Conservation (phyloP, 2,113 vertebrate species). For the Bubo scandiacus region DNA sequence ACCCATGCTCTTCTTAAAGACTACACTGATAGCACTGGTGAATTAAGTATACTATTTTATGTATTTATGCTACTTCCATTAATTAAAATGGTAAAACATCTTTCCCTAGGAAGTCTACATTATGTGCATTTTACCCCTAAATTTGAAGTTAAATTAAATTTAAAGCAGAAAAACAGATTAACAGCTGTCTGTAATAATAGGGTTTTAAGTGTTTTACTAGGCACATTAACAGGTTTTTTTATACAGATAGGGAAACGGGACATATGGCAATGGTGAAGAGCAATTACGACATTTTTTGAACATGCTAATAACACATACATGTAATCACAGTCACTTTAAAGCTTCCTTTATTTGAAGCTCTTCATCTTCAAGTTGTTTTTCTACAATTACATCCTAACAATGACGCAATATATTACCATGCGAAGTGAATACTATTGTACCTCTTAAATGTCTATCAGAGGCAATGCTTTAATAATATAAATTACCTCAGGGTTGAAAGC, state of each 20-base stretch:
- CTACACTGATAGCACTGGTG: not conserved
- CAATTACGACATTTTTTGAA: constrained; percentile 36
- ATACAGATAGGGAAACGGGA: constrained; percentile 7
- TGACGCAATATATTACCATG: constrained; percentile 23
- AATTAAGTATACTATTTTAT: not conserved
- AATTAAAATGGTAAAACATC: not conserved
- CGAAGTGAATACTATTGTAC: constrained; percentile 27
- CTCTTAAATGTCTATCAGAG: constrained; percentile 42
- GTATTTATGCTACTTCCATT: not conserved
- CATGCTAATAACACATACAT: not conserved
- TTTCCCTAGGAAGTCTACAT: not conserved
- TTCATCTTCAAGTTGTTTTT: constrained; percentile 42
- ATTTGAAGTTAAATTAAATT: constrained; percentile 21
- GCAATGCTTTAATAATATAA: constrained; percentile 54
- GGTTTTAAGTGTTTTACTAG: constrained; percentile 13
- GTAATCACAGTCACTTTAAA: constrained; percentile 36
- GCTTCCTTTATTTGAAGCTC: constrained; percentile 6
- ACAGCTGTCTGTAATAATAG: constrained; percentile 36
- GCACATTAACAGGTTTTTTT: not conserved
- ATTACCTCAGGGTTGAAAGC: constrained; percentile 38
- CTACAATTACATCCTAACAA: not conserved
- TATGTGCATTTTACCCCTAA: not conserved
- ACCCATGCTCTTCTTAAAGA: not conserved
- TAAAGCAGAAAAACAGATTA: constrained; percentile 1
- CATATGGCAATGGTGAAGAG: constrained; percentile 13